Conservation (phyloP, 2,113 vertebrate genomes). For the Todiramphus saurophagus region DNA sequence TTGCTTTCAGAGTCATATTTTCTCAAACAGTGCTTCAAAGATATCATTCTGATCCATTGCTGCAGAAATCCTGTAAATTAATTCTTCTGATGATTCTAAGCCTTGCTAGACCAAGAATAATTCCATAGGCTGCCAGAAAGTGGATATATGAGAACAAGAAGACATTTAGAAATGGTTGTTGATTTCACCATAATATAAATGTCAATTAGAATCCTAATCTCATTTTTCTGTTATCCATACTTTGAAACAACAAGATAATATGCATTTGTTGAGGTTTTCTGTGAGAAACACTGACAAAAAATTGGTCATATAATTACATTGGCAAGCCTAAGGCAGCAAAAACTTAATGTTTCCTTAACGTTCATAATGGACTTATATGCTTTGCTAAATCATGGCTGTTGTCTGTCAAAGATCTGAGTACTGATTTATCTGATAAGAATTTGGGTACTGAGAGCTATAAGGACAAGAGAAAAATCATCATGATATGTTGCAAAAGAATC, state of each 20-base stretch:
- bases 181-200: not conserved
- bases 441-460: not conserved
- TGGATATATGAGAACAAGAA: not conserved
- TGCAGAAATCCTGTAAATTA: constrained; percentile 77
- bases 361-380: not conserved
- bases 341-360: not conserved
- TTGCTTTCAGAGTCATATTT: constrained; percentile 79
- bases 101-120: constrained; percentile 79
- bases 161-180: not conserved
- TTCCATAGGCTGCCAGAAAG: constrained; percentile 74
- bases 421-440: not conserved
- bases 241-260: not conserved
- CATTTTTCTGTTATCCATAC: not conserved
- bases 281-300: not conserved
- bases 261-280: not conserved
- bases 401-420: not conserved
- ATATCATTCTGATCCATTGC: constrained; percentile 79
- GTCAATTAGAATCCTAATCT: not conserved
- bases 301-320: not conserved
- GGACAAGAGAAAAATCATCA: not conserved
- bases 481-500: not conserved
- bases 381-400: not conserved
- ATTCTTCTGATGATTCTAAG: constrained; percentile 78
- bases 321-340: not conserved
- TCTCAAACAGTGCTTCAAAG: constrained; percentile 75